Evolutionary conservation across 1,140 invertebrate genomes (phyloP).

Genomic region (Aphaenogaster rudis): DNA sequence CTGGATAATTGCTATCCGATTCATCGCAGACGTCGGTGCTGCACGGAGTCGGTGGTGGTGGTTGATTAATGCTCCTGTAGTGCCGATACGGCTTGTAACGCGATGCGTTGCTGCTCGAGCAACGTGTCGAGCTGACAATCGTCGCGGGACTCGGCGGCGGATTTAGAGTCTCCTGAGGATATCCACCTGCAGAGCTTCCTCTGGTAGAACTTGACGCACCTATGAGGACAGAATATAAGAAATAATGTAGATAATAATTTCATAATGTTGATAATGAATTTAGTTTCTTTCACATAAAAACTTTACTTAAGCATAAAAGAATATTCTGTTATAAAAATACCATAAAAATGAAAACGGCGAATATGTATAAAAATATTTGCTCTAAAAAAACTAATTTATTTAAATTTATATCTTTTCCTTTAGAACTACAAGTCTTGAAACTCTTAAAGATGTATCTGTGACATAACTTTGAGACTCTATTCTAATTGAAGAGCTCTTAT

Average conservation of each 20-base stretch:
- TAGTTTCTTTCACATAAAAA: background rate
- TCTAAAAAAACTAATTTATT: background rate
- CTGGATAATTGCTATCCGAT: conserved; percentile 91
- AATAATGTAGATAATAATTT: background rate
- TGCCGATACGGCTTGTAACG: conserved; percentile 91
- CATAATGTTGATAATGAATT: background rate
- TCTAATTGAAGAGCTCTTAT: background rate
- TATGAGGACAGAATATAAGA: conserved; percentile 31
- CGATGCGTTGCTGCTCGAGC: conserved; percentile 88
- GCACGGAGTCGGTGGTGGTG: conserved; percentile 97
- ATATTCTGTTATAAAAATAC: background rate
- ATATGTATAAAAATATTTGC: conserved; percentile 3
- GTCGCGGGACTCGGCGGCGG: conserved; percentile 96
- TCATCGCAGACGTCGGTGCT: conserved; percentile 97
- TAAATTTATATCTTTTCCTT: background rate
- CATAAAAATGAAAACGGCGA: background rate
- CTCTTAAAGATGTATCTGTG: background rate
- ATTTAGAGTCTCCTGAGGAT: conserved; percentile 94
- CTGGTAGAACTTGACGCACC: conserved; percentile 93
- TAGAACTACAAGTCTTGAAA: background rate
- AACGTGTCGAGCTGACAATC: conserved; percentile 88
- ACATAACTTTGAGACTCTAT: background rate
- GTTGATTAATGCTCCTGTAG: conserved; percentile 93
- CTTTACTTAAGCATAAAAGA: background rate
- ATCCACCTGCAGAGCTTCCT: conserved; percentile 87